Percentiles rank a stretch among this genome's conserved stretches.
phyloP scores from a whole-genome alignment of 2,888 invertebrate genomes.

The Brachynemurus nebulosus region DNA sequence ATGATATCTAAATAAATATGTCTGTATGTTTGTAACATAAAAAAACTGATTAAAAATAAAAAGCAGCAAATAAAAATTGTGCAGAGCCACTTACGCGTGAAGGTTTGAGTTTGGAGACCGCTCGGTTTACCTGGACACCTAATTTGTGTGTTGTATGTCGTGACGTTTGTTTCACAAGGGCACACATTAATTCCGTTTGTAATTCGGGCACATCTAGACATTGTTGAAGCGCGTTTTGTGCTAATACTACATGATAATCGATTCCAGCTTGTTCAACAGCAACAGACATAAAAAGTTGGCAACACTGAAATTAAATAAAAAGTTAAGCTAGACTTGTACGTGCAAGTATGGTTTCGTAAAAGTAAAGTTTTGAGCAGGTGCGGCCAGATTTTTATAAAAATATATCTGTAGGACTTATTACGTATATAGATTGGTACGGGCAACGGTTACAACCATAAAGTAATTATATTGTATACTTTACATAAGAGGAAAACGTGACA shows the following conservation, averaged over 20 bases:
- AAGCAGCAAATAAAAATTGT: slow-evolving; percentile 31
- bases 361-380: too few species aligned
- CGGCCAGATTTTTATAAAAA: too few species aligned
- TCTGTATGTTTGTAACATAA: too few species aligned
- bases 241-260: slow-evolving; percentile 93
- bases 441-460: too few species aligned
- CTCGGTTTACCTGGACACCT: slow-evolving; percentile 34
- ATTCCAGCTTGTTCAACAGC: slow-evolving; percentile 90
- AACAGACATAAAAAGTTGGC: slow-evolving; percentile 91
- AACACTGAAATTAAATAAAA: slow-evolving; percentile 47
- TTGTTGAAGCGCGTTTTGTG: slow-evolving; percentile 89
- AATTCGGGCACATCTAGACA: slow-evolving; percentile 81
- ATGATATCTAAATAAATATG: background rate
- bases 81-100: slow-evolving; percentile 48
- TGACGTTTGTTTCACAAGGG: slow-evolving; percentile 83
- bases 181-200: slow-evolving; percentile 86
- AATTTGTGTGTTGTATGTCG: slow-evolving; percentile 59
- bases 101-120: slow-evolving; percentile 11
- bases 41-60: slow-evolving; percentile 31
- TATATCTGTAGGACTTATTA: too few species aligned
- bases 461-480: too few species aligned
- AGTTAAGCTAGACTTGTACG: background rate
- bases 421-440: too few species aligned
- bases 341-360: too few species aligned
- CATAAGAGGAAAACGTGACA: too few species aligned